A percentile compares a stretch with the other conserved stretches of the same genome.
Conservation (phyloP, 2,113 vertebrate species). For the Sapajus apella region DNA sequence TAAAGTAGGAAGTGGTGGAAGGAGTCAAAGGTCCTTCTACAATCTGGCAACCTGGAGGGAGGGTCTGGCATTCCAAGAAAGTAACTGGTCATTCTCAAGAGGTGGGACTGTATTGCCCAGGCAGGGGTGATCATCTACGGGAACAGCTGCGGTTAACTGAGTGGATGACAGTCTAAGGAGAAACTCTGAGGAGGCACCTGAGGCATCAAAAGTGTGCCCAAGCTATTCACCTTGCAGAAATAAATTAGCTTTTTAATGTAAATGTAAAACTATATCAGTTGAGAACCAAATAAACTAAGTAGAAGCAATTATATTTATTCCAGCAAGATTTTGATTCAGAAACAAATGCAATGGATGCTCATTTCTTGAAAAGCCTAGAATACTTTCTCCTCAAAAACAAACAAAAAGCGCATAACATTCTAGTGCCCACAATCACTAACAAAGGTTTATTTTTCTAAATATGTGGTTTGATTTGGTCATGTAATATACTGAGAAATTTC, state of each 20-base stretch:
- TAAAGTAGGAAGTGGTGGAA: background rate
- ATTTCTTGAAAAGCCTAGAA: slow-evolving; percentile 38
- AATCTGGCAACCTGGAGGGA: background rate
- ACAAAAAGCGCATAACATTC: background rate
- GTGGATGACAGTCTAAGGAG: background rate
- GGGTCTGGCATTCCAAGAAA: background rate
- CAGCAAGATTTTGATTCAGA: slow-evolving; percentile 26
- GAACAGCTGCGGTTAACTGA: background rate
- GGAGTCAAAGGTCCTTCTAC: background rate
- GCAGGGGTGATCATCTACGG: background rate
- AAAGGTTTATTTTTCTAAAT: slow-evolving; percentile 56
- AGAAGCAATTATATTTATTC: background rate
- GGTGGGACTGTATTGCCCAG: background rate
- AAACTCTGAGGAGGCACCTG: background rate
- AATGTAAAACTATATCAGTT: background rate
- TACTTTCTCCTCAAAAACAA: background rate
- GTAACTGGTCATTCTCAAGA: background rate
- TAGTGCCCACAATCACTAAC: background rate
- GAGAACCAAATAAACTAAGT: background rate
- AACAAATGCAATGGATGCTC: background rate
- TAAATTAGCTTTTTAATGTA: background rate
- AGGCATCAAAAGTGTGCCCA: background rate
- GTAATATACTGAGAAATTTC: slow-evolving; percentile 65
- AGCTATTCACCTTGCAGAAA: background rate
- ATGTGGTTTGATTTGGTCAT: slow-evolving; percentile 56